A percentile compares a stretch with the other conserved stretches of the same genome.
Evolutionary conservation across 2,888 invertebrate species (phyloP).

Genomic region (Calephelis perditalis): DNA sequence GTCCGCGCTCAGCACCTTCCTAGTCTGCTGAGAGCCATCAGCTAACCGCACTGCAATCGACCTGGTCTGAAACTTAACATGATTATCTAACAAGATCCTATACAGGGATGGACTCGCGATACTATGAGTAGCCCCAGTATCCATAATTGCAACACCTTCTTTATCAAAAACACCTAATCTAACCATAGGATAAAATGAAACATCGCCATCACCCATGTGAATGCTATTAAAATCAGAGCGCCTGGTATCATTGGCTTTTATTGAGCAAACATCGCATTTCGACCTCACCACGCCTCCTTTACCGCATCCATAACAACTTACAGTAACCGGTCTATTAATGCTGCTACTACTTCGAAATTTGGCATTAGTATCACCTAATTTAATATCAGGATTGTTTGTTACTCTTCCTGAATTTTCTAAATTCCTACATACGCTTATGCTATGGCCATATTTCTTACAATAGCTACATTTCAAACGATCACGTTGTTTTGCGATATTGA

Average conservation of each 20-base stretch:
- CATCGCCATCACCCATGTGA: background rate
- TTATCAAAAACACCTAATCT: slow-evolving; percentile 1
- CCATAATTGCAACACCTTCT: slow-evolving; percentile 19
- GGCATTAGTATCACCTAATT: background rate
- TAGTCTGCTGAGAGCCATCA: slow-evolving; percentile 17
- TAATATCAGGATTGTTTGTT: background rate
- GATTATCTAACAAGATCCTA: slow-evolving; percentile 5
- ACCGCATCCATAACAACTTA: slow-evolving; percentile 20
- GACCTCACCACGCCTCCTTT: slow-evolving; percentile 16
- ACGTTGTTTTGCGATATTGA: background rate
- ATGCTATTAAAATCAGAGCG: slow-evolving; percentile 1
- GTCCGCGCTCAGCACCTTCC: background rate
- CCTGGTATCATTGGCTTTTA: background rate
- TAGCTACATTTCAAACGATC: slow-evolving; percentile 11
- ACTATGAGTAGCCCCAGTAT: slow-evolving; percentile 21
- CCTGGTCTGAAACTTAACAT: slow-evolving; percentile 10
- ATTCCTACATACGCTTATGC: slow-evolving; percentile 10
- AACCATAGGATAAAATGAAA: slow-evolving; percentile 1
- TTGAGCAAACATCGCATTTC: slow-evolving; percentile 17
- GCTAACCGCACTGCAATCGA: slow-evolving; percentile 14
- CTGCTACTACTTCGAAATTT: background rate
- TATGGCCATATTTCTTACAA: slow-evolving; percentile 19
- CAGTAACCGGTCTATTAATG: background rate
- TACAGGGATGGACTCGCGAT: slow-evolving; percentile 20
- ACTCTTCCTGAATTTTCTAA: background rate